Evolutionary conservation across 2,888 invertebrate species (phyloP).

Genomic region (Gymnoscelis rufifasciata): DNA sequence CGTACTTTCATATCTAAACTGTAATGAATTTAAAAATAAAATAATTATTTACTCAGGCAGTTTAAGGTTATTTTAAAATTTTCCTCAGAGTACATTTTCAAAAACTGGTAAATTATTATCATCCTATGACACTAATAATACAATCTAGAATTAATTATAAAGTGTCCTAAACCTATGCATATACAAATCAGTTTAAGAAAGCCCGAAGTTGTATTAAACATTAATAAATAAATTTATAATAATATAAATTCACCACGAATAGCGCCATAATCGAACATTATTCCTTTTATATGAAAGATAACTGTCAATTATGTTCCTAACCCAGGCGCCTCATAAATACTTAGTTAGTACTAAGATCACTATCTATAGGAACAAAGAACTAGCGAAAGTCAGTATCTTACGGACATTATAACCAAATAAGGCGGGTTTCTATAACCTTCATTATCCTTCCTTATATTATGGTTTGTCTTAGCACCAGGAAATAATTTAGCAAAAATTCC

Average conservation of each 20-base stretch:
- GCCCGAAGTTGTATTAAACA: too few species aligned
- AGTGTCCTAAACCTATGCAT: too few species aligned
- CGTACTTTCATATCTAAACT: too few species aligned
- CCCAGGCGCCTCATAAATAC: slow-evolving; percentile 8
- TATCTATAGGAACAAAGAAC: slow-evolving; percentile 15
- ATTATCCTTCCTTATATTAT: slow-evolving; percentile 13
- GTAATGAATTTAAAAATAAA: too few species aligned
- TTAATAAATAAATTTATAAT: too few species aligned
- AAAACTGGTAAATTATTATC: too few species aligned
- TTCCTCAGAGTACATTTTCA: too few species aligned
- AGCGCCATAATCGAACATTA: slow-evolving; percentile 4
- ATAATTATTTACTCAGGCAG: too few species aligned
- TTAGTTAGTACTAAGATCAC: slow-evolving; percentile 7
- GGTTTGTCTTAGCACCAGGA: slow-evolving; percentile 9
- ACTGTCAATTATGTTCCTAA: slow-evolving; percentile 8
- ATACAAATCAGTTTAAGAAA: too few species aligned
- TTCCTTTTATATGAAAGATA: slow-evolving; percentile 3
- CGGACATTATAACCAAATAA: slow-evolving; percentile 15
- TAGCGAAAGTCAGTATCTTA: slow-evolving; percentile 15
- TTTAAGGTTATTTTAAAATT: too few species aligned
- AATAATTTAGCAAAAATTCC: slow-evolving; percentile 13
- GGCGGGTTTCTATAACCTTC: slow-evolving; percentile 16
- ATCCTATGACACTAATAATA: too few species aligned
- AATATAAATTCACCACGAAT: background rate
- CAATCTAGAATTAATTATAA: too few species aligned